These are phyloP conservation scores for Apamea crenata DNA, from an alignment of 2,888 invertebrate genomes.

Conservation along the genomic window DNA sequence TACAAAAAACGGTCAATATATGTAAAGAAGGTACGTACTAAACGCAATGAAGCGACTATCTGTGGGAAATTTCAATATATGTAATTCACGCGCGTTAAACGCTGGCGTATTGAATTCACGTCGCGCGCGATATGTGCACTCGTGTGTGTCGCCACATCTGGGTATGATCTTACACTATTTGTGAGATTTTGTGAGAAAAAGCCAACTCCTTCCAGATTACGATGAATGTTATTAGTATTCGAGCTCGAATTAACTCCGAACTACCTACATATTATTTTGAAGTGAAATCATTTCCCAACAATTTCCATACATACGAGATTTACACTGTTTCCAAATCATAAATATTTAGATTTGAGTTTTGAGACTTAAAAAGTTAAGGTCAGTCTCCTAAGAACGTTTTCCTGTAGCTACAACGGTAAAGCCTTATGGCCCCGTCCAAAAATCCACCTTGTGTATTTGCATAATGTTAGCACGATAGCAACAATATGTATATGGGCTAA, in stretches of 20 bases:
- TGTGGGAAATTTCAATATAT: slow-evolving; percentile 30
- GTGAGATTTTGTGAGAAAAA: not conserved
- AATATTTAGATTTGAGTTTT: too few relatives aligned
- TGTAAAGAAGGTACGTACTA: not conserved
- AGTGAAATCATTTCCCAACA: not conserved
- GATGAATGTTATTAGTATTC: not conserved
- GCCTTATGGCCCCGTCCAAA: not conserved
- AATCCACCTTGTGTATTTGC: too few relatives aligned
- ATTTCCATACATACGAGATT: not conserved
- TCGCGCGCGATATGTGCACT: slow-evolving; percentile 14
- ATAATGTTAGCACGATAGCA: not conserved
- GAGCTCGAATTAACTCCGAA: not conserved
- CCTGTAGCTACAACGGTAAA: not conserved
- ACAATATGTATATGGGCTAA: not conserved
- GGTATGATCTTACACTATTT: slow-evolving; percentile 17
- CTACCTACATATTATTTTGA: not conserved
- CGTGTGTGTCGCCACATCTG: slow-evolving; percentile 20
- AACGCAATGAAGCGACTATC: slow-evolving; percentile 21
- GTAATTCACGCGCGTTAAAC: slow-evolving; percentile 34
- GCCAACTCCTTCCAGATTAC: too few relatives aligned
- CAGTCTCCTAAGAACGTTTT: not conserved
- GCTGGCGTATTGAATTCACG: slow-evolving; percentile 35
- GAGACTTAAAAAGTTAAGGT: too few relatives aligned
- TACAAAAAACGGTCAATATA: not conserved
- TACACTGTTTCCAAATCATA: too few relatives aligned